phyloP scores from a whole-genome alignment of 2,888 invertebrate genomes.

The Barypeithes pellucidus region DNA sequence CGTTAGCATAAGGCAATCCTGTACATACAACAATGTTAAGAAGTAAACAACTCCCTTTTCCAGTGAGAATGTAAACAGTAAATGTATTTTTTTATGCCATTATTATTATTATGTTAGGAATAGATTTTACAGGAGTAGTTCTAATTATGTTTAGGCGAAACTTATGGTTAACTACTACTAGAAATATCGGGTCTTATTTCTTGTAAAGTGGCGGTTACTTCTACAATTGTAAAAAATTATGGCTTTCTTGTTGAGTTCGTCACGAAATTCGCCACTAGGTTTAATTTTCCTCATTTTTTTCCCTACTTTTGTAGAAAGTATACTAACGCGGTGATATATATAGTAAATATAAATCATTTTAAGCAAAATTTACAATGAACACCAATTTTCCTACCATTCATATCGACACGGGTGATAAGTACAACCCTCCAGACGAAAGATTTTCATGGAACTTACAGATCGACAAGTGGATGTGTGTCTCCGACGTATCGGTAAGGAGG shows the following conservation, averaged over 20 bases:
- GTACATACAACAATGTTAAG: constrained; percentile 3
- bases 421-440: too few relatives aligned
- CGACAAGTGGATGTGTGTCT: too few relatives aligned
- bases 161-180: neutral
- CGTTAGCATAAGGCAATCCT: neutral
- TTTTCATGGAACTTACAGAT: too few relatives aligned
- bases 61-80: constrained; percentile 24
- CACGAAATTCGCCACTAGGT: too few relatives aligned
- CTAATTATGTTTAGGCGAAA: too few relatives aligned
- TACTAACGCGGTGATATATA: constrained; percentile 27
- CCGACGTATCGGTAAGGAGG: too few relatives aligned
- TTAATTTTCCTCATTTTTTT: constrained; percentile 8
- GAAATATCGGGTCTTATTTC: neutral
- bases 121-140: neutral
- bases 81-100: constrained; percentile 26
- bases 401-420: too few relatives aligned
- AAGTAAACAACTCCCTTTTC: neutral
- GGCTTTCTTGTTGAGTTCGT: too few relatives aligned
- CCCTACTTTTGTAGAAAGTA: constrained; percentile 6
- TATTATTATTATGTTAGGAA: constrained; percentile 1
- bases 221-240: too few relatives aligned
- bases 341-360: constrained; percentile 23
- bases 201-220: neutral
- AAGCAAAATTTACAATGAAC: constrained; percentile 9
- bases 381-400: too few relatives aligned